Evolutionary conservation across 2,797 vertebrate genomes (phyloP), one percentile per base, ranked within the genome.

Genomic region (Capromys pilorides): DNA sequence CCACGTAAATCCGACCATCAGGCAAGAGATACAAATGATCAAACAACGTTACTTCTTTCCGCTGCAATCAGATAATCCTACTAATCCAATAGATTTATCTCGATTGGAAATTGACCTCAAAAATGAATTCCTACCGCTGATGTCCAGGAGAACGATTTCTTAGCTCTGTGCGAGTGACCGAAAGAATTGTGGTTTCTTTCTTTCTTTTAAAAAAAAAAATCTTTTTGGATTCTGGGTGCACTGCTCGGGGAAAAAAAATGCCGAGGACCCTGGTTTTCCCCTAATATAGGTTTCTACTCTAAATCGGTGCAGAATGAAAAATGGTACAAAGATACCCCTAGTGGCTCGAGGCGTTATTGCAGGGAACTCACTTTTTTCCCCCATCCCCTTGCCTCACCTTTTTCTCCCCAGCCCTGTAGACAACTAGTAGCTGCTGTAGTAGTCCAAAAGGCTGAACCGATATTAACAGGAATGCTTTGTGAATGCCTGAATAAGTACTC

Each of bases 251-350:
- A 8, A 98, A 98, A 98, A 98, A 97, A 98, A 98, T 97, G 98
- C 98, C 98, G 98, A 99, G 98, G 98, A 98, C 98, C 98, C 98
- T 97, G 98, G 91, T 98, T 98, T 98, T 98, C 97, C 97, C 97
- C 97, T 98, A 98, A 98, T 96, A 97, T 96, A 98, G 98, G 98
- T 98, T 98, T 98, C 98, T 98, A 98, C 98, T 98, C 97, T 97
- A 98, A 97, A 98, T 98, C 97, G 89, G 97, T 97, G 97, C 97
- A 91, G 92, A 97, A 97, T 98, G 98, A 98, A 99, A 98, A 98
- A 98, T 99, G 99, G 98, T 99, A 98, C 99, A 99, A 98, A 99
- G 99, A 98, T 99, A 98, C 99, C 97, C 99, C 99, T 99, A 98
- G 99, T 98, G 99, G 99, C 97, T 93, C 51, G 6, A 62, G 62